Evolutionary conservation across 1,140 invertebrate species (phyloP), one percentile per base, ranked within the genome.

Genomic region (Drosophila nannoptera): DNA sequence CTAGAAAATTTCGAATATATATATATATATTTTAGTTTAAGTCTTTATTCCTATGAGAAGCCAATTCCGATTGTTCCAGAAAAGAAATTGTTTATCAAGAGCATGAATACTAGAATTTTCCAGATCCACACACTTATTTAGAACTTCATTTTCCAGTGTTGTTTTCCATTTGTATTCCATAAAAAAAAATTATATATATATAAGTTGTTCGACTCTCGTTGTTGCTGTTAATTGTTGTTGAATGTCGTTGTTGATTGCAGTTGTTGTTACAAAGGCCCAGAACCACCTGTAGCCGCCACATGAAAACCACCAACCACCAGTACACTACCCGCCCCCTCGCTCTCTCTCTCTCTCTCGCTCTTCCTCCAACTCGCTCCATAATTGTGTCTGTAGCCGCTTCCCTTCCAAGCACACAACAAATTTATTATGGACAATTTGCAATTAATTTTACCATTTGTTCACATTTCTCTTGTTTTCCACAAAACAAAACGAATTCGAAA

Each of bases 181-280:
- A 16, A n/a, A 22, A 22, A 22, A 22, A 22, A 22, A 22, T 2
- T 1, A 22, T 2, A 2, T 31, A 48, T 36, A 40, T 22, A 49
- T 49, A 48, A 49, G 46, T 63, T 67, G 31, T 67, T 60, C 14
- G 49, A 50, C 58, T 73, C 48, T 72, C 69, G 77, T 80, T 80
- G 77, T 70, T 72, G 62, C 62, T 77, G 78, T 73, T 75, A 62
- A 68, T 65, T 80, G 68, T 75, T 75, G 77, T 80, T 80, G 72
- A 78, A 75, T 78, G 77, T 71, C 68, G 77, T 74, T 81, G 78
- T 73, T 75, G 65, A 74, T 77, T 75, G 63, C 69, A 71, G 69
- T 81, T 81, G 77, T 77, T 81, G 74, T 74, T 64, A 63, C 1
- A 22, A 77, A 67, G 76, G 69, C 60, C 76, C 76, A 78, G 3